A percentile compares a stretch with the other conserved stretches of the same genome.
phyloP scores from a whole-genome alignment of 1,140 invertebrate genomes.

The Atta cephalotes region DNA sequence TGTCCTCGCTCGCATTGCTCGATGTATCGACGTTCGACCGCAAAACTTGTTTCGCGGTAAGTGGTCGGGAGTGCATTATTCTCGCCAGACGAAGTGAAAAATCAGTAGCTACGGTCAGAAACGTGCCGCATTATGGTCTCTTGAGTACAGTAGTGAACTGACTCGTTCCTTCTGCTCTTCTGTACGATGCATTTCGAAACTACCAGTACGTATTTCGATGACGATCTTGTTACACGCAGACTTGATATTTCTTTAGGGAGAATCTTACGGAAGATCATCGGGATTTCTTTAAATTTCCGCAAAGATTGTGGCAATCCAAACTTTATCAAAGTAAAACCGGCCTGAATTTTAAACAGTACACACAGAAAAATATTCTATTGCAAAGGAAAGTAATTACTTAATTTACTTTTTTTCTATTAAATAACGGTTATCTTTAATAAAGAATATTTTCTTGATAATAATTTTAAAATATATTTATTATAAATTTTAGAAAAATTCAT shows the following conservation, averaged over 20 bases:
- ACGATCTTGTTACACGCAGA: background rate
- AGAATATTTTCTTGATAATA: no score
- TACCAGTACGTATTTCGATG: constrained; percentile 37
- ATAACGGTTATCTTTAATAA: no score
- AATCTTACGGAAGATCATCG: background rate
- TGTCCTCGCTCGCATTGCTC: constrained; percentile 43
- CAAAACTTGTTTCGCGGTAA: constrained; percentile 48
- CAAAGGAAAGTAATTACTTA: no score
- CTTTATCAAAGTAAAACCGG: constrained; percentile 12
- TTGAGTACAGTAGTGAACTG: constrained; percentile 48
- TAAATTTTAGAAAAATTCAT: no score
- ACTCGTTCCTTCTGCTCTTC: background rate
- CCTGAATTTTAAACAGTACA: background rate
- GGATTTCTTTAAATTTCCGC: background rate
- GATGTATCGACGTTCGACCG: constrained; percentile 46
- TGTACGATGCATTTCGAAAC: constrained; percentile 40
- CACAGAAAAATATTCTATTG: no score
- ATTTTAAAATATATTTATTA: no score
- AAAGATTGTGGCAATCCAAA: background rate
- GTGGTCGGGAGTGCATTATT: constrained; percentile 36
- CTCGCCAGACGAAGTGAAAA: constrained; percentile 62
- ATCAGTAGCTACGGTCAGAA: constrained; percentile 63
- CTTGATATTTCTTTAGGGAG: constrained; percentile 5
- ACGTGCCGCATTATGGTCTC: constrained; percentile 52
- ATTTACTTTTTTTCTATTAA: no score